Evolutionary conservation across 2,113 vertebrate species (phyloP), one percentile per base, ranked within the genome.

Genomic region (Pelmatolapia mariae): DNA sequence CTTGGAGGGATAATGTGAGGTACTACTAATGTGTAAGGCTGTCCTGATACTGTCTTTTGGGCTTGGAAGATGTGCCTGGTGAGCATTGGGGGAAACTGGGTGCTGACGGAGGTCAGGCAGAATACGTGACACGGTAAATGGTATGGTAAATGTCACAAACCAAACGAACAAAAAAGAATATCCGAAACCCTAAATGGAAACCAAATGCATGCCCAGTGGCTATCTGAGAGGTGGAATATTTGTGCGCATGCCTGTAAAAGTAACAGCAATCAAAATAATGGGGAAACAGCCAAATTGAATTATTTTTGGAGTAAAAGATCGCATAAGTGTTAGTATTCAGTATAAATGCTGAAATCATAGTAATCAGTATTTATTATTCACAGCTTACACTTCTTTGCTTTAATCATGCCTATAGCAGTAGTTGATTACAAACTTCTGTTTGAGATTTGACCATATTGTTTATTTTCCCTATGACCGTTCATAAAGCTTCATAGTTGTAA

Each of bases 361-460:
- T 43, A 71, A 36, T 24, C n/a, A 43, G 15, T 71, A 71, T 71
- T 43, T 22, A 66, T 66, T 66, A 38, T 38, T n/a, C 18, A 66
- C 66, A 43, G 36, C 36, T 40, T 24, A 16, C 66, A 71, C 66
- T 8, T 71, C n/a, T 24, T 71, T 24, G n/a, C 36, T 71, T 71
- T 71, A 43, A 15, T 2, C 3, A 71, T 43, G 36, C n/a, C n/a
- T 71, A 24, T 2, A 24, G 22, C 40, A 76, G 22, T 76, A 47
- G 47, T 76, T 76, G 15, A 47, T 47, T 76, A 29, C 24, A 76
- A 76, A 76, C 24, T 76, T 73, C 40, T 76, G 40, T 29, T 47
- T 76, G 26, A 8, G 43, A 38, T 66, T 66, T 66, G 19, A 76
- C 43, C 3, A 5, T 29, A 76, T 47, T 47, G 24, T 47, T 29